Percentiles rank a stretch among this genome's conserved stretches.
phyloP scores from a whole-genome alignment of 2,113 vertebrate genomes.

The Chlorodrepanis virens region DNA sequence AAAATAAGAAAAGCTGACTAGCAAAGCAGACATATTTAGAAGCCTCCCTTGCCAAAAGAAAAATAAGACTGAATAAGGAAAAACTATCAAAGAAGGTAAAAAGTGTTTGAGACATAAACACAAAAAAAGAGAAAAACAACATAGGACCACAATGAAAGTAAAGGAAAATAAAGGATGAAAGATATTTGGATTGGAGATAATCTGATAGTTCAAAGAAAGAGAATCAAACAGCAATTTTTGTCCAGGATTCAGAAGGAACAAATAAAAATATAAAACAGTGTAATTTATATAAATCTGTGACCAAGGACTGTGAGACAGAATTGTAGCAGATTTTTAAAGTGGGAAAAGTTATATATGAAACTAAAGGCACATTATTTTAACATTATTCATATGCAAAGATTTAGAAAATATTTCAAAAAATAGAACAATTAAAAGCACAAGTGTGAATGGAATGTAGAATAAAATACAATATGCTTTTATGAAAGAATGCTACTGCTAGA shows the following conservation, averaged over 20 bases:
- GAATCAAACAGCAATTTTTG: not conserved
- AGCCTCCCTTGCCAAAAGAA: not conserved
- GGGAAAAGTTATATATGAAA: not conserved
- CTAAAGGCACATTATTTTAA: not conserved
- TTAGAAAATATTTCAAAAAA: not conserved
- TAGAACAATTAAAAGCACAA: not conserved
- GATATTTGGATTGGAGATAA: not conserved
- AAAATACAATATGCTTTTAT: not conserved
- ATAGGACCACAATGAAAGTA: not conserved
- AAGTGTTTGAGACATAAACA: not conserved
- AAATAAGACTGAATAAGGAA: not conserved
- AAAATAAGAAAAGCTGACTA: not conserved
- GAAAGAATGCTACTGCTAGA: not conserved
- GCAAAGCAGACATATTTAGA: not conserved
- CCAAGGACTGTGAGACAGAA: accelerated
- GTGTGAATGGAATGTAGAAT: not conserved
- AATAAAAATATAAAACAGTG: not conserved
- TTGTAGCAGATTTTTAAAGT: not conserved
- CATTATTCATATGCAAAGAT: not conserved
- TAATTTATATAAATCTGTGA: not conserved
- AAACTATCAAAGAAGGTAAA: not conserved
- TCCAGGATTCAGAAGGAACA: not conserved
- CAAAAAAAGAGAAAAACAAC: not conserved
- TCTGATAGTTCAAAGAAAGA: not conserved
- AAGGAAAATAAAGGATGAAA: not conserved